A percentile compares a stretch with the other conserved stretches of the same genome.
Conservation (phyloP, 2,113 vertebrate genomes). For the Lepidothrix coronata region DNA sequence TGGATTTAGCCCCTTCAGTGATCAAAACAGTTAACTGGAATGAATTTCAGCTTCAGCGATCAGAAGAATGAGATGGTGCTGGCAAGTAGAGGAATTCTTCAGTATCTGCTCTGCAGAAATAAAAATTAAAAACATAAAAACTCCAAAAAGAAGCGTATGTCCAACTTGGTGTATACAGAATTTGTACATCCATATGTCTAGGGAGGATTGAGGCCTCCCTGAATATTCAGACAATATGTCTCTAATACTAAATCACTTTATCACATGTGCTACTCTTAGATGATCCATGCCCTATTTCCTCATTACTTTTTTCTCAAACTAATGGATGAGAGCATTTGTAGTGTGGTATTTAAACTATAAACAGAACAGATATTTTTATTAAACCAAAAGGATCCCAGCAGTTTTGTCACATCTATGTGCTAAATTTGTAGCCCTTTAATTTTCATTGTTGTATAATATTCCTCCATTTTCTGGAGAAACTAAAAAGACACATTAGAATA, state of each 20-base stretch:
- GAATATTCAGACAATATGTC: neutral
- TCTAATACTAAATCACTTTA: conserved; percentile 26
- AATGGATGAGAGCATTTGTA: neutral
- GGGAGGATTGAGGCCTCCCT: neutral
- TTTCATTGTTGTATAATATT: neutral
- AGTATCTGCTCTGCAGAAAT: neutral
- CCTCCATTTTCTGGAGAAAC: neutral
- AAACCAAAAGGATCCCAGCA: neutral
- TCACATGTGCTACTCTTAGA: conserved; percentile 16
- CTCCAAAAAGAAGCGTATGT: neutral
- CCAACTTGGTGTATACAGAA: neutral
- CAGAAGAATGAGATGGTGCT: neutral
- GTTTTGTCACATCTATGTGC: neutral
- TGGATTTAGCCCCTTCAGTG: neutral
- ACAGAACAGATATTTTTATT: neutral
- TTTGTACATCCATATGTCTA: neutral
- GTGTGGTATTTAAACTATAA: neutral
- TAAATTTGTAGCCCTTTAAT: neutral
- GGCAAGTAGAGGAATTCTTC: neutral
- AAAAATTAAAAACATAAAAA: neutral
- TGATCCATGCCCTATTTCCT: neutral
- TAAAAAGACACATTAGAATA: neutral
- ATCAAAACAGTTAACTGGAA: neutral
- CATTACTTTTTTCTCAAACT: neutral
- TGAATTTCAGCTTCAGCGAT: neutral